Evolutionary conservation across 2,113 vertebrate genomes (phyloP).

Genomic region (Seriola quinqueradiata): DNA sequence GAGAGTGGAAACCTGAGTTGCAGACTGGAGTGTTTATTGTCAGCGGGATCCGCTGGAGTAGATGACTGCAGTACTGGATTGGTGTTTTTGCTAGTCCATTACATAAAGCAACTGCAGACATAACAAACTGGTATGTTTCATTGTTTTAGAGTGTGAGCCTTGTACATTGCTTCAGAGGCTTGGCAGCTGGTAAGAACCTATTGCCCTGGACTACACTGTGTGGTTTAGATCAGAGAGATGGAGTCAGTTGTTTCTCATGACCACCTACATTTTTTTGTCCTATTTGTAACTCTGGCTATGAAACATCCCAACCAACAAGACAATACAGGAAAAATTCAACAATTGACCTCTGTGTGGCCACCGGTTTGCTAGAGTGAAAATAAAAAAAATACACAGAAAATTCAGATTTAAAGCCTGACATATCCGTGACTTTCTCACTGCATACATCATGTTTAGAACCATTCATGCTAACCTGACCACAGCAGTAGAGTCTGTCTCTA

Average conservation of each 20-base stretch:
- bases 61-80: not conserved
- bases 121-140: constrained; percentile 22
- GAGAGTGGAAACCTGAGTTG: not conserved
- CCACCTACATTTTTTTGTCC: constrained; percentile 25
- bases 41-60: not conserved
- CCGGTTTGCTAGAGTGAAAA: not conserved
- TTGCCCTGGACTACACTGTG: constrained; percentile 1
- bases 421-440: not conserved
- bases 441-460: constrained; percentile 9
- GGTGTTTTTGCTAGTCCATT: not conserved
- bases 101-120: constrained; percentile 25
- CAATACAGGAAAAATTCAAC: constrained; percentile 26
- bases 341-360: constrained; percentile 2
- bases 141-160: constrained; percentile 9
- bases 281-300: constrained; percentile 1
- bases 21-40: constrained; percentile 18
- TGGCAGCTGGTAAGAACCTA: constrained; percentile 1
- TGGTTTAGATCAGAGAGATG: constrained; percentile 33
- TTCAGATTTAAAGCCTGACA: not conserved
- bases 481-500: not conserved
- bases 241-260: constrained; percentile 51
- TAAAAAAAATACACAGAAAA: not conserved
- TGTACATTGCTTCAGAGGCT: constrained; percentile 21
- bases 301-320: constrained; percentile 30
- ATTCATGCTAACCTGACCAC: not conserved